Conservation (phyloP, 2,797 vertebrate species). For the Anniella stebbinsi region DNA sequence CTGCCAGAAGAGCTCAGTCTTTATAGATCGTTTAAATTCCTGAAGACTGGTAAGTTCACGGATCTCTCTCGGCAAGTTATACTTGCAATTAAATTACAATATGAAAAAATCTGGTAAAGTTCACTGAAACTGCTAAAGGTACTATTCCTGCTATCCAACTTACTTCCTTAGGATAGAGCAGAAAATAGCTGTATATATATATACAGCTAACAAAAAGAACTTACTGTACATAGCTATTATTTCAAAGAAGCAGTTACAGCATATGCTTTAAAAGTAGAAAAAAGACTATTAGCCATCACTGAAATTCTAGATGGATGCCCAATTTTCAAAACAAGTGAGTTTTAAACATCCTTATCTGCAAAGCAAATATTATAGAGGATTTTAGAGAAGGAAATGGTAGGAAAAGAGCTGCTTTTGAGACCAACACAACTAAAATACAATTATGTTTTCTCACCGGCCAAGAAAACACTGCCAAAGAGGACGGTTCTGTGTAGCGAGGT, state of each 20-base stretch:
- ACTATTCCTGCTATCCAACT: not conserved
- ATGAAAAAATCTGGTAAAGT: not conserved
- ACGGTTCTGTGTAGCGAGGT: slow-evolving; percentile 96
- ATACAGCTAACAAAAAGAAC: not conserved
- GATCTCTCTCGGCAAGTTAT: not conserved
- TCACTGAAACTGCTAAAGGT: not conserved
- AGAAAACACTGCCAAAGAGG: slow-evolving; percentile 99
- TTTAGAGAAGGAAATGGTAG: not conserved
- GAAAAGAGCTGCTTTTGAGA: not conserved
- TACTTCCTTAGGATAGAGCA: not conserved
- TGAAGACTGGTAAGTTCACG: too few relatives aligned
- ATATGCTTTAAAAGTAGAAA: not conserved
- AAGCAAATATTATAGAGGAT: not conserved
- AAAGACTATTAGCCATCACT: not conserved
- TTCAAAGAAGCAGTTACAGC: not conserved
- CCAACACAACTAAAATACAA: not conserved
- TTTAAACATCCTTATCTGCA: slow-evolving; percentile 4
- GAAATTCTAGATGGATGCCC: not conserved
- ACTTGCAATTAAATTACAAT: not conserved
- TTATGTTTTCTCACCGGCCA: slow-evolving; percentile 86
- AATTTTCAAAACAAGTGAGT: not conserved
- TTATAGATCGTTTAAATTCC: too few relatives aligned
- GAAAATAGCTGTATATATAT: not conserved
- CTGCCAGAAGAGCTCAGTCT: too few relatives aligned
- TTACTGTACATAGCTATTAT: not conserved